A percentile compares a stretch with the other conserved stretches of the same genome.
Conservation (phyloP, 30 jellyfish, hydroid and myxozoan genomes). For the Hydractinia echinata region DNA sequence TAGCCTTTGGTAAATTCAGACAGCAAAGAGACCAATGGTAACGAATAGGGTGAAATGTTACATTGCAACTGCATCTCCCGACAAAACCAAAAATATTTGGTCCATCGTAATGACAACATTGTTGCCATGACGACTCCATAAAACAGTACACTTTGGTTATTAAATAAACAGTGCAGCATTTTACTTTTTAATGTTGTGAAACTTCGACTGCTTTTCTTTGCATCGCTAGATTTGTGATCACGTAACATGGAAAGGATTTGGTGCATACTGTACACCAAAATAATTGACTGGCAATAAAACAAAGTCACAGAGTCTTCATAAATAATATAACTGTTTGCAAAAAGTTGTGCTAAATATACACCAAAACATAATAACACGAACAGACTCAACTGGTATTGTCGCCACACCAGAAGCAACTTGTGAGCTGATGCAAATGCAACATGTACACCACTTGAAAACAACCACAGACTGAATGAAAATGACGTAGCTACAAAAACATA, state of each 20-base stretch:
- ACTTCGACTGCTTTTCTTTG: not conserved
- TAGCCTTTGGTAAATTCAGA: slow-evolving; percentile 11
- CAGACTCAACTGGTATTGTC: not conserved
- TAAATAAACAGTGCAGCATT: not conserved
- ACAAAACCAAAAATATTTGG: slow-evolving; percentile 66
- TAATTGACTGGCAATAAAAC: slow-evolving; percentile 38
- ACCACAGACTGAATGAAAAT: slow-evolving; percentile 35
- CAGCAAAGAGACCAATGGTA: slow-evolving; percentile 42
- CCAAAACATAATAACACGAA: not conserved
- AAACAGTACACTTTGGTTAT: not conserved
- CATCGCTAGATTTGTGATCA: not conserved
- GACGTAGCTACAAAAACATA: slow-evolving; percentile 20
- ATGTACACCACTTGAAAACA: not conserved
- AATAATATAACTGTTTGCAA: slow-evolving; percentile 62
- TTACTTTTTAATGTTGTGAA: slow-evolving; percentile 3
- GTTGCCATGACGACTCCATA: not conserved
- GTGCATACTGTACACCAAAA: slow-evolving; percentile 1
- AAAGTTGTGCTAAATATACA: slow-evolving; percentile 23
- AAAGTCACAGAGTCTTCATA: slow-evolving; percentile 55
- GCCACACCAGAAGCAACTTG: not conserved
- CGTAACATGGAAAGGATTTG: not conserved
- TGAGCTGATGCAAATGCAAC: not conserved
- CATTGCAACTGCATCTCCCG: slow-evolving; percentile 71
- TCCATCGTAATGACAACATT: slow-evolving; percentile 34
- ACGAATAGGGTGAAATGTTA: slow-evolving; percentile 37